Percentiles rank a stretch among this genome's conserved stretches.
These are phyloP conservation scores for Hypanus sabinus DNA, from an alignment of 2,113 vertebrate genomes.

Conservation along the genomic window DNA sequence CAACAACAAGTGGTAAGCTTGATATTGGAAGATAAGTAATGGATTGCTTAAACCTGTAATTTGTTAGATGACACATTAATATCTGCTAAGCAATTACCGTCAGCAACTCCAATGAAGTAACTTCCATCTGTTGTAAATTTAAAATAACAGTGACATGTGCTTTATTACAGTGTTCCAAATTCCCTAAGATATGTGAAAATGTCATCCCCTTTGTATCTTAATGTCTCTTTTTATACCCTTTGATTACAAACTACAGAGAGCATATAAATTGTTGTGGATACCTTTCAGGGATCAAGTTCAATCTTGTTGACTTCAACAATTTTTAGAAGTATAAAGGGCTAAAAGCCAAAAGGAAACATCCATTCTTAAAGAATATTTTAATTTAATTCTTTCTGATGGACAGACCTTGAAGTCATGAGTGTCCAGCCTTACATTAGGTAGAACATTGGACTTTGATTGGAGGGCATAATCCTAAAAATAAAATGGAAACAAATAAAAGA, in stretches of 20 bases:
- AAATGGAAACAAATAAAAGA: not conserved
- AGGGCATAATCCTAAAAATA: not conserved
- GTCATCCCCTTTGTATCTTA: not conserved
- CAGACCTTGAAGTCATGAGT: not conserved
- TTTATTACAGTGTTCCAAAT: not conserved
- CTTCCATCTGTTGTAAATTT: not conserved
- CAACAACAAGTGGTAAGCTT: conserved; percentile 61
- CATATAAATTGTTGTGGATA: not conserved
- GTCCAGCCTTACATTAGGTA: not conserved
- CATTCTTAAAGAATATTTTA: not conserved
- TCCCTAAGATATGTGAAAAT: not conserved
- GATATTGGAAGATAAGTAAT: not conserved
- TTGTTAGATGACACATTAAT: not conserved
- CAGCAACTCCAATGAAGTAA: not conserved
- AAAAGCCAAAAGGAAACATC: not conserved
- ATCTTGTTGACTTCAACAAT: not conserved
- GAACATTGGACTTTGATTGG: not conserved
- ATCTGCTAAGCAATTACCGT: not conserved
- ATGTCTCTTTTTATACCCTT: not conserved
- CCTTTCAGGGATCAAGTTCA: not conserved
- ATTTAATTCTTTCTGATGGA: not conserved
- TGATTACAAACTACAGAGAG: too few relatives aligned
- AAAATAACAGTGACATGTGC: not conserved
- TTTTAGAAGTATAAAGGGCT: not conserved
- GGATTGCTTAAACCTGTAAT: not conserved